A percentile compares a stretch with the other conserved stretches of the same genome.
Conservation (phyloP, 2,797 vertebrate genomes). For the Neosilurus hyrtlii region DNA sequence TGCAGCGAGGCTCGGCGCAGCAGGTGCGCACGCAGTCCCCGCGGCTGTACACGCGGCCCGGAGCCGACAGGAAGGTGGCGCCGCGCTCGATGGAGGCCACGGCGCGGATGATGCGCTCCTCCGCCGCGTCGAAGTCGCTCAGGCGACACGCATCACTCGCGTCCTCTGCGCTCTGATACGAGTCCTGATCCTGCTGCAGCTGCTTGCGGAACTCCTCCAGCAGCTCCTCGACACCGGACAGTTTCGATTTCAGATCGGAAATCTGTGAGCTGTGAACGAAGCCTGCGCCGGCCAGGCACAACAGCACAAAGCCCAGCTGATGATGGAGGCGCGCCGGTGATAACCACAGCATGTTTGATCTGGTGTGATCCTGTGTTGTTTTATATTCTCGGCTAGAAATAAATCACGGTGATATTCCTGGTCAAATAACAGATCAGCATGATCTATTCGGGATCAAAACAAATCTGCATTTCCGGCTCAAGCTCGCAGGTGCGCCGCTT, state of each 20-base stretch:
- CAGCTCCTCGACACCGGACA: constrained; percentile 85
- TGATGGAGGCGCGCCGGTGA: background rate
- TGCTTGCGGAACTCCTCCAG: constrained; percentile 87
- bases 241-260: constrained; percentile 76
- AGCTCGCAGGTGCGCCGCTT: constrained; percentile 29
- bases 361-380: no score
- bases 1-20: constrained; percentile 85
- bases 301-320: constrained; percentile 17
- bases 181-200: constrained; percentile 77
- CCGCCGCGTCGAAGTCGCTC: constrained; percentile 71
- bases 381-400: background rate
- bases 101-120: constrained; percentile 88
- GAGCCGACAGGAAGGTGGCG: constrained; percentile 83
- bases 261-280: constrained; percentile 62
- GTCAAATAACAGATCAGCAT: background rate
- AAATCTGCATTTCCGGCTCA: constrained; percentile 15
- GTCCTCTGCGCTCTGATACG: constrained; percentile 48
- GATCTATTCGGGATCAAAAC: background rate
- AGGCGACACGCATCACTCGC: constrained; percentile 70
- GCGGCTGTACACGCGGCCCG: constrained; percentile 75
- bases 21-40: constrained; percentile 86
- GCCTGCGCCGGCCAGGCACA: constrained; percentile 6
- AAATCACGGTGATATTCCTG: background rate
- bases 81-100: constrained; percentile 88
- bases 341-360: background rate